A percentile compares a stretch with the other conserved stretches of the same genome.
Conservation (phyloP, 1,140 invertebrate genomes). For the Listronotus bonariensis region DNA sequence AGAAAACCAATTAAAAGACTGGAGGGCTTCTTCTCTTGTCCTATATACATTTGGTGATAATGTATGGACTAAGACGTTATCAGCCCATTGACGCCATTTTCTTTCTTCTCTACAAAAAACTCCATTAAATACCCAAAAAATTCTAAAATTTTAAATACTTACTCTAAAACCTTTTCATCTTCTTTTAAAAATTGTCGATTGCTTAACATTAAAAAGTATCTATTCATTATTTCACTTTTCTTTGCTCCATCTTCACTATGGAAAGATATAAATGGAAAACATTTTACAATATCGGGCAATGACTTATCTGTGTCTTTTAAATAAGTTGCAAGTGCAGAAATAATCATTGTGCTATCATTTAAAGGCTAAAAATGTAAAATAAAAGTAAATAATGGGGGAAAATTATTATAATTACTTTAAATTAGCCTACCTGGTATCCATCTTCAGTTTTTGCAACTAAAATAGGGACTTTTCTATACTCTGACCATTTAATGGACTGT, state of each 20-base stretch:
- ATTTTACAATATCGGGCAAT: slow-evolving; percentile 75
- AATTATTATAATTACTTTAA: no score
- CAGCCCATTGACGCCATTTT: slow-evolving; percentile 95
- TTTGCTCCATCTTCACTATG: slow-evolving; percentile 70
- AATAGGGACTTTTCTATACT: slow-evolving; percentile 96
- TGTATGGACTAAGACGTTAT: slow-evolving; percentile 86
- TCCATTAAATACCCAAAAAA: no score
- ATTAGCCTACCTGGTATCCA: slow-evolving; percentile 66
- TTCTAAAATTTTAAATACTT: background rate
- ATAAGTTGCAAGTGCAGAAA: slow-evolving; percentile 84
- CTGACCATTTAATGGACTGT: slow-evolving; percentile 90
- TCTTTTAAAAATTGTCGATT: slow-evolving; percentile 48
- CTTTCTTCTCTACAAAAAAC: slow-evolving; percentile 77
- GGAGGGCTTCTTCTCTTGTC: slow-evolving; percentile 78
- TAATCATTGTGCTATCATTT: slow-evolving; percentile 92
- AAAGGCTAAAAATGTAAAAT: slow-evolving; percentile 69
- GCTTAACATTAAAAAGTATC: slow-evolving; percentile 89
- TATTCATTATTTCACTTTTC: slow-evolving; percentile 85
- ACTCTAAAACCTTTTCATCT: slow-evolving; percentile 42
- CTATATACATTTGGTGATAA: slow-evolving; percentile 98
- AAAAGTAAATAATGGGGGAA: slow-evolving; percentile 1
- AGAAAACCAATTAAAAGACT: slow-evolving; percentile 92
- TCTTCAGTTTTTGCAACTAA: slow-evolving; percentile 75
- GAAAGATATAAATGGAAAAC: slow-evolving; percentile 78
- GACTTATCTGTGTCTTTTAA: slow-evolving; percentile 67